Conservation (phyloP, 2,113 vertebrate species). For the Camelus dromedarius region DNA sequence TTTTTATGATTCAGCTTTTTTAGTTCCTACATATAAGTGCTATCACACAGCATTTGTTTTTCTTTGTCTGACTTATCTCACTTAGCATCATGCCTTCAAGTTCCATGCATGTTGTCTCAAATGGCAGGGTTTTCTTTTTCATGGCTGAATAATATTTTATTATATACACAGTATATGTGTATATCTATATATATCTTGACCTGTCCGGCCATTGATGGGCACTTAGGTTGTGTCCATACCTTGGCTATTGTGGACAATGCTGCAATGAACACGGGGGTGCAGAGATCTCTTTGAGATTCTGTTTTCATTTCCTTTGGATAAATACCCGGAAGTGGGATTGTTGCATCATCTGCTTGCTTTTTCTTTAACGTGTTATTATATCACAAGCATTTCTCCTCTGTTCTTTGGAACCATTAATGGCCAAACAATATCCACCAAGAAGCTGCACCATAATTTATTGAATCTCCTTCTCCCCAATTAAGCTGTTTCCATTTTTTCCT, state of each 20-base stretch:
- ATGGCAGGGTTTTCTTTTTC: not conserved
- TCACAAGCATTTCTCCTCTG: not conserved
- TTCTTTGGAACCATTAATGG: slow-evolving; percentile 3
- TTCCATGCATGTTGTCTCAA: not conserved
- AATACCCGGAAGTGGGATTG: not conserved
- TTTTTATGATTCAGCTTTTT: not conserved
- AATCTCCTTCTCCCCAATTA: slow-evolving; percentile 1
- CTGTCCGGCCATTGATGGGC: not conserved
- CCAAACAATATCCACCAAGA: slow-evolving; percentile 49
- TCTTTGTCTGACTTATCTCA: not conserved
- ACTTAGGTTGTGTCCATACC: not conserved
- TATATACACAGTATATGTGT: not conserved
- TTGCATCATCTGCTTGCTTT: not conserved
- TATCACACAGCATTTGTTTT: not conserved
- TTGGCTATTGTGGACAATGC: not conserved
- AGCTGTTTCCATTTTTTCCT: not conserved
- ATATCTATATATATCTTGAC: not conserved
- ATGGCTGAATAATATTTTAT: not conserved
- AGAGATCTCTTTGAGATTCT: not conserved
- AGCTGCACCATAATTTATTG: not conserved
- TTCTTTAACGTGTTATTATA: not conserved
- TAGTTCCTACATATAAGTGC: too few relatives aligned
- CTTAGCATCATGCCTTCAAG: not conserved
- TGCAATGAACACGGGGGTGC: too few relatives aligned
- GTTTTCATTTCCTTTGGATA: not conserved